Conservation (phyloP, 2,797 vertebrate species). For the Gobionotothen gibberifrons region DNA sequence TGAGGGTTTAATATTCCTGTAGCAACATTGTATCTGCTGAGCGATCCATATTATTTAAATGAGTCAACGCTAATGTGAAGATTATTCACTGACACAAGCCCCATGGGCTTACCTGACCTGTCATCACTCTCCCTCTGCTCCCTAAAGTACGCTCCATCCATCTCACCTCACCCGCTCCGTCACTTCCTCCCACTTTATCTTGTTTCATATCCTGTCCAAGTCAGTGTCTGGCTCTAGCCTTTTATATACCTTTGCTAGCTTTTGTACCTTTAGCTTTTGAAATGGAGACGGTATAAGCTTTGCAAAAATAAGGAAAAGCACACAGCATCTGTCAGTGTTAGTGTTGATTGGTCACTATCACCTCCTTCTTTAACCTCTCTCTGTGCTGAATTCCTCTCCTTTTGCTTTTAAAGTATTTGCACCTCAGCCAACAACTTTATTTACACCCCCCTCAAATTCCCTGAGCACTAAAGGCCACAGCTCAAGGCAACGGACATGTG, state of each 20-base stretch:
- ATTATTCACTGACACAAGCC: conserved; percentile 74
- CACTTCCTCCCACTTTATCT: conserved; percentile 43
- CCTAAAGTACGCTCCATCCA: conserved; percentile 61
- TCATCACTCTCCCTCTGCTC: conserved; percentile 64
- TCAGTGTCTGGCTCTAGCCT: conserved; percentile 19
- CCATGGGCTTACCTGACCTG: conserved; percentile 65
- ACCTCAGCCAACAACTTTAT: conserved; percentile 78
- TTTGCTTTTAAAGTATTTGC: conserved; percentile 74
- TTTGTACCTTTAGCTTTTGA: conserved; percentile 7
- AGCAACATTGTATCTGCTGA: conserved; percentile 51
- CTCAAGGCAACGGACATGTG: conserved; percentile 59
- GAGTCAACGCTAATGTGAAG: conserved; percentile 62
- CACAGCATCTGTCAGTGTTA: conserved; percentile 1
- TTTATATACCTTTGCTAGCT: conserved; percentile 26
- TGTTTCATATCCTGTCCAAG: conserved; percentile 43
- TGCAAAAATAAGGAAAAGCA: conserved; percentile 9
- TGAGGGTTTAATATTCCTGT: conserved; percentile 54
- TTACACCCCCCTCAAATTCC: conserved; percentile 77
- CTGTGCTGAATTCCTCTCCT: conserved; percentile 21
- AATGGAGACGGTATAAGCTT: conserved; percentile 4
- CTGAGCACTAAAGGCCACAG: conserved; percentile 69
- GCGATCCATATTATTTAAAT: conserved; percentile 73
- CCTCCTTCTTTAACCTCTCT: conserved; percentile 3
- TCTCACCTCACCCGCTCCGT: conserved; percentile 45
- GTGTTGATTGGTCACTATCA: conserved; percentile 21